Conservation (phyloP, 2,797 vertebrate genomes). For the Lacerta agilis region DNA sequence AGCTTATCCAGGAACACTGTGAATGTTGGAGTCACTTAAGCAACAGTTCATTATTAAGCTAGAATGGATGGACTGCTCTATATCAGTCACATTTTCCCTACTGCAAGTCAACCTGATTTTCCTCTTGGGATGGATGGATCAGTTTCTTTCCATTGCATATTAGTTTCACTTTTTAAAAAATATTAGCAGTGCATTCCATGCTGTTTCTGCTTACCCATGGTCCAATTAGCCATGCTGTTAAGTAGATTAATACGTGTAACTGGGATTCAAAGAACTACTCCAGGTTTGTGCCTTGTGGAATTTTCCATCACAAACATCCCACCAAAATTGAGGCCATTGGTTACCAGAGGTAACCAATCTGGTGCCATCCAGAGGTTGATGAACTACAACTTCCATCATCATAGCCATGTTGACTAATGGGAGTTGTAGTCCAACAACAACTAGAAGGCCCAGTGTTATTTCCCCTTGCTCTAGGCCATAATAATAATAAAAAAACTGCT, state of each 20-base stretch:
- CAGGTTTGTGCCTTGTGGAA: background rate
- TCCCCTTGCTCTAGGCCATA: no score
- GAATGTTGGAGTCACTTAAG: constrained; percentile 43
- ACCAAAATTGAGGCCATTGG: no score
- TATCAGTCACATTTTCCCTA: background rate
- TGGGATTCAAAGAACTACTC: background rate
- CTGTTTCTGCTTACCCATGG: background rate
- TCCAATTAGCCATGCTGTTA: background rate
- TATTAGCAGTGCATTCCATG: background rate
- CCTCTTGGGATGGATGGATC: background rate
- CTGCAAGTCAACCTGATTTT: background rate
- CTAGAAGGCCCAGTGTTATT: no score
- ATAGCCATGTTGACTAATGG: no score
- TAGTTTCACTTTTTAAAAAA: background rate
- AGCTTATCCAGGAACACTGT: constrained; percentile 54
- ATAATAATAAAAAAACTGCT: no score
- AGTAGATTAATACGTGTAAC: background rate
- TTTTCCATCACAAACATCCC: no score
- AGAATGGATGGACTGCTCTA: constrained; percentile 36
- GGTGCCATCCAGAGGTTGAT: no score
- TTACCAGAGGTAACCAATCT: no score
- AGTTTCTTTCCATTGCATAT: background rate
- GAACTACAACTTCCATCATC: no score
- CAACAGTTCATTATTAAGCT: constrained; percentile 46
- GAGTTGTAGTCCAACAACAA: no score